Conservation (phyloP, 2,113 vertebrate species). For the Thunnus maccoyii region DNA sequence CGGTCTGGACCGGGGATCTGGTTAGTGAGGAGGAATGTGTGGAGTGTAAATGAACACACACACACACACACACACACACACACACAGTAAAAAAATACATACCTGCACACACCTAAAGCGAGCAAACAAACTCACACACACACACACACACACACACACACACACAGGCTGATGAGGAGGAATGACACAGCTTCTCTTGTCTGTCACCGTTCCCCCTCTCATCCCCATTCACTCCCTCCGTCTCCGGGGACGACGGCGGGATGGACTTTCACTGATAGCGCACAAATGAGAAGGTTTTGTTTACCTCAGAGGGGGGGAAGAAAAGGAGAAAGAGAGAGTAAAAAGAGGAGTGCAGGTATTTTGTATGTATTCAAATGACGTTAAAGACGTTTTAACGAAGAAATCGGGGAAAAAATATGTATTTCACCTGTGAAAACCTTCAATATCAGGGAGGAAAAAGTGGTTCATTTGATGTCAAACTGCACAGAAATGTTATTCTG, state of each 20-base stretch:
- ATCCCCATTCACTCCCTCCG: slow-evolving; percentile 11
- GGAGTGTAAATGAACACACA: slow-evolving; percentile 54
- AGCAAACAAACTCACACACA: background rate
- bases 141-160: background rate
- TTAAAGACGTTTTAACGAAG: too few species aligned
- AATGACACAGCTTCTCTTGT: slow-evolving; percentile 58
- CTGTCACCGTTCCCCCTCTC: slow-evolving; percentile 21
- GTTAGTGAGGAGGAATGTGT: slow-evolving; percentile 66
- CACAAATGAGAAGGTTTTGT: slow-evolving; percentile 43
- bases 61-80: slow-evolving; percentile 7
- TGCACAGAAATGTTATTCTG: background rate
- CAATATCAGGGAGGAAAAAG: too few species aligned
- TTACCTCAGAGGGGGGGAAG: background rate
- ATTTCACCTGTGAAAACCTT: too few species aligned
- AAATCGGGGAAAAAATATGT: too few species aligned
- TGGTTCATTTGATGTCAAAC: background rate
- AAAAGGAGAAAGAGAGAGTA: background rate
- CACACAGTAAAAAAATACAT: slow-evolving; percentile 5
- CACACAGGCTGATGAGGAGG: background rate
- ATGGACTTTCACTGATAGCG: slow-evolving; percentile 73
- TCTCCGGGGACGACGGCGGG: slow-evolving; percentile 62
- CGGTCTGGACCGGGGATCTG: slow-evolving; percentile 63
- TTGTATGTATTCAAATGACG: too few species aligned
- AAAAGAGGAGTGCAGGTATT: background rate
- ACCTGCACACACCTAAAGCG: slow-evolving; percentile 32